These are phyloP conservation scores for Sitta carolinensis DNA, from an alignment of 2,797 vertebrate genomes.

Conservation along the genomic window DNA sequence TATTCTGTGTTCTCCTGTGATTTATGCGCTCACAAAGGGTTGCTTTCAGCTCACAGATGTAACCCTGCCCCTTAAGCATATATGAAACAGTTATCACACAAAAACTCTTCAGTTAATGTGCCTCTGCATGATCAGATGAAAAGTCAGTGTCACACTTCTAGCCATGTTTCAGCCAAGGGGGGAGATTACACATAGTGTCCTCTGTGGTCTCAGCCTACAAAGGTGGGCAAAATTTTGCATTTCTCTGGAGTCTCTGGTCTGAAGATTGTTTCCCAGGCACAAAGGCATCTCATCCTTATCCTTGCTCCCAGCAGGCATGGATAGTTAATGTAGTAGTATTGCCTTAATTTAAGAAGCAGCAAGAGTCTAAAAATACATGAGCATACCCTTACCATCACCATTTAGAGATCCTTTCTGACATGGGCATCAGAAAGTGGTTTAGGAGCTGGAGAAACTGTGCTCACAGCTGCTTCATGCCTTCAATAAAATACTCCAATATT, in stretches of 20 bases:
- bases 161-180: background rate
- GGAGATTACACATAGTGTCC: background rate
- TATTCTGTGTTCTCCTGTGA: background rate
- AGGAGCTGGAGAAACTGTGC: background rate
- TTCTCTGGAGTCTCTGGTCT: background rate
- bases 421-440: background rate
- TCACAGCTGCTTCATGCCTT: background rate
- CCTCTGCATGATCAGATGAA: background rate
- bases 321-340: background rate
- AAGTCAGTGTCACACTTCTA: background rate
- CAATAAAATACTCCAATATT: background rate
- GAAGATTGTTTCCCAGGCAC: background rate
- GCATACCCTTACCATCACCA: background rate
- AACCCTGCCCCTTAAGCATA: conserved; percentile 37
- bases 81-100: background rate
- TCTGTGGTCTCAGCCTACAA: background rate
- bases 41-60: conserved; percentile 14
- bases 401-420: background rate
- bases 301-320: background rate
- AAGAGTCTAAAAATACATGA: background rate
- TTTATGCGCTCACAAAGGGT: background rate
- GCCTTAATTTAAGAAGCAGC: background rate
- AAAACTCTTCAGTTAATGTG: background rate
- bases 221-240: background rate
- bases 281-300: background rate